A percentile compares a stretch with the other conserved stretches of the same genome.
phyloP scores from a whole-genome alignment of 2,888 invertebrate species.

The Ceratothoa steindachneri region DNA sequence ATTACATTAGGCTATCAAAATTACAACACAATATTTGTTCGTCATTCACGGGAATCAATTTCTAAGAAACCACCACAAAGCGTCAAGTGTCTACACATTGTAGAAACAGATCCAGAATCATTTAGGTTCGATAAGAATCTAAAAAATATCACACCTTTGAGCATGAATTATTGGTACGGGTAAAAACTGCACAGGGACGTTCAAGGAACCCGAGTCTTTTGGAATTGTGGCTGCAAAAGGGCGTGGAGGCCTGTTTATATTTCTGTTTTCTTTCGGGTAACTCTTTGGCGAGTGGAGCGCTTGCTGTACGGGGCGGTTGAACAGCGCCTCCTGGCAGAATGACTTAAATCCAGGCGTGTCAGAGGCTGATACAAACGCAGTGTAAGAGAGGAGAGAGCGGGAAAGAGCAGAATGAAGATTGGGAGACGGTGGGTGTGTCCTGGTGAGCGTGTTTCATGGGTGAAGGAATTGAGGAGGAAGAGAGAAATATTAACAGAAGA shows the following conservation, averaged over 20 bases:
- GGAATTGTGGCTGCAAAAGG: background rate
- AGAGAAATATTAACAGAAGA: conserved; percentile 5
- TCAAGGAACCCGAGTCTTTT: background rate
- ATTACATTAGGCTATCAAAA: no score
- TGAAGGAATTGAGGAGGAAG: no score
- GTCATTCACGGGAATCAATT: no score
- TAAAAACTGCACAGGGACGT: background rate
- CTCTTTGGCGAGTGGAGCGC: background rate
- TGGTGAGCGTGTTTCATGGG: no score
- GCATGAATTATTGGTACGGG: background rate
- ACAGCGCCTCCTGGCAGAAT: background rate
- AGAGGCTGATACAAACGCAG: background rate
- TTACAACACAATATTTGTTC: no score
- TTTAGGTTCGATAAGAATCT: no score
- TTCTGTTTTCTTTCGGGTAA: background rate
- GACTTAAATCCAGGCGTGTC: background rate
- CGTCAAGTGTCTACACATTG: no score
- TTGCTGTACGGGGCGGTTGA: background rate
- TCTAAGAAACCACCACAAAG: no score
- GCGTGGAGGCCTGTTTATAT: background rate
- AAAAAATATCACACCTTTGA: background rate
- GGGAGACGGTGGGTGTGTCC: background rate
- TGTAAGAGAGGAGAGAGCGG: conserved; percentile 12
- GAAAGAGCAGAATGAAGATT: background rate
- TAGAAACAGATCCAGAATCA: no score